Base-by-base conservation (phyloP, 2,888 invertebrate genomes). In the Saturnia pavonia region DNA sequence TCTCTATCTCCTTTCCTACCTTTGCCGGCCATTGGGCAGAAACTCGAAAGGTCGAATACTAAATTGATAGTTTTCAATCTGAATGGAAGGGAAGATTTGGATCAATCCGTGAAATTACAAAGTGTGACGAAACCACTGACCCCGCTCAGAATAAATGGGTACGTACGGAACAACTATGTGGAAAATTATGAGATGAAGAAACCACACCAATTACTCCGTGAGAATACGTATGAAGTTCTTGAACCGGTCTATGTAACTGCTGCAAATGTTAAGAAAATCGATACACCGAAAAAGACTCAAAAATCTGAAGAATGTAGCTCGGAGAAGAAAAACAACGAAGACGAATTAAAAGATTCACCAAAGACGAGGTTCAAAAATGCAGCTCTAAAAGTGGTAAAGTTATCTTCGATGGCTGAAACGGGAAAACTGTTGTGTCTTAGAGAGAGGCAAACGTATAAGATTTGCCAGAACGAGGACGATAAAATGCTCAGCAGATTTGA, bases 211-310 rank as follows among this genome's bases (percentile, higher is more conserved):
- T 77, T 94, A 12, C 67, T 93, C 8, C 81, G 94, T 74, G 93
- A 94, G 79, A 93, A 94, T 73, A 94, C 94, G 0, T 94, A 94
- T 75, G 92, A 94, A 70, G 91, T 94, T 12, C 85, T 94, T 68
- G 86, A 93, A 71, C 94, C 94, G 0, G 82, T 91, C 45, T 92
- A 86, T 73, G 78, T 91, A 71, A 89, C 83, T 40, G 80, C 87
- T 27, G 77, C 82, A 2, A 88, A 83, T 72, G 73, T 82, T 34
- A 88, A 84, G 74, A 85, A 85, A 40, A 79, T 81, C 68, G 85
- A 85, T 19, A 71, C 74, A 0, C 78, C 81, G 6, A 74, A 7
- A 73, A 76, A 57, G 74, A 76, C 19, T 72, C 75, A 40, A 19
- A 40, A 6, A 27, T 60, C 25, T 60, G 57, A 60, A 25, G 57